Conservation (phyloP, 2,888 invertebrate species). For the Nezara viridula region DNA sequence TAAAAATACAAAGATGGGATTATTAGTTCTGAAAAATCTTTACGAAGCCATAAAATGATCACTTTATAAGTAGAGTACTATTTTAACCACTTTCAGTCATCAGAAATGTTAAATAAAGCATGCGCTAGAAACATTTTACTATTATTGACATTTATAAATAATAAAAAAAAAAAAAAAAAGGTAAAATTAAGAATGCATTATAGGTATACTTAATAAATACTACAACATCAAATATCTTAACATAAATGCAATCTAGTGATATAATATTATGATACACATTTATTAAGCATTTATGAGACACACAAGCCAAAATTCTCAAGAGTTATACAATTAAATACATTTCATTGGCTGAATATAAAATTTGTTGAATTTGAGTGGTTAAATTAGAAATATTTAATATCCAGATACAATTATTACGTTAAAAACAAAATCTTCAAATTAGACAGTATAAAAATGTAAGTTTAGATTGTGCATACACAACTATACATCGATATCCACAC, state of each 20-base stretch:
- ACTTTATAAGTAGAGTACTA: not conserved
- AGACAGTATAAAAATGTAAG: not conserved
- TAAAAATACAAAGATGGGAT: not conserved
- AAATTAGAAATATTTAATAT: not conserved
- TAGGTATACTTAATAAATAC: not conserved
- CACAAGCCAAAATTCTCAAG: not conserved
- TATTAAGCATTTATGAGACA: not conserved
- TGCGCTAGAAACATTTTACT: not conserved
- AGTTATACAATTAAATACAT: not conserved
- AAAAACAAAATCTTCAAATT: not conserved
- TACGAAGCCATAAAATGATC: not conserved
- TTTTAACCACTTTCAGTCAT: not conserved
- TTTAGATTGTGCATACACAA: conserved; percentile 19
- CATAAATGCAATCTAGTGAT: not conserved
- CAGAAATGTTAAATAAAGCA: not conserved
- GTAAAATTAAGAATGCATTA: not conserved
- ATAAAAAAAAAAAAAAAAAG: not conserved
- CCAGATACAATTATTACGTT: not conserved
- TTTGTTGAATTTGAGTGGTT: not conserved
- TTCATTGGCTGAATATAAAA: not conserved
- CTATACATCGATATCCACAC: conserved; percentile 23
- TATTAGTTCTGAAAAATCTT: not conserved
- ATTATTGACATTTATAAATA: not conserved
- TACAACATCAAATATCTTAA: not conserved
- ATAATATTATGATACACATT: not conserved